A percentile compares a stretch with the other conserved stretches of the same genome.
These are phyloP conservation scores for Urosaurus nigricauda DNA, from an alignment of 2,797 vertebrate species.

Conservation along the genomic window DNA sequence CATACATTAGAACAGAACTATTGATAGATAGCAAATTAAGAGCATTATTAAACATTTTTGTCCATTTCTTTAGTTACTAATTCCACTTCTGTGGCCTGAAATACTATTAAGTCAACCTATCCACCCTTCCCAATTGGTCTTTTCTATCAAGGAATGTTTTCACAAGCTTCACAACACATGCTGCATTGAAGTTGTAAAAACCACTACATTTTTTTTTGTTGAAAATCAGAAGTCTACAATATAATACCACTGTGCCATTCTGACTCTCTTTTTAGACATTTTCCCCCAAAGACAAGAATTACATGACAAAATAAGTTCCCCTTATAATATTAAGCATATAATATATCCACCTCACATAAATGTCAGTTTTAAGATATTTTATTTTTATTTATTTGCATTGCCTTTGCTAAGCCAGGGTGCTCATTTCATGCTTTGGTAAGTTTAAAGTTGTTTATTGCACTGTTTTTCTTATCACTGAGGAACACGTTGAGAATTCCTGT, in stretches of 20 bases:
- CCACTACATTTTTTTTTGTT: background rate
- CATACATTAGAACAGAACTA: background rate
- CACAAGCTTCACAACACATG: background rate
- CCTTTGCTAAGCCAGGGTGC: slow-evolving; percentile 59
- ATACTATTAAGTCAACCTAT: background rate
- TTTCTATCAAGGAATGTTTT: rapidly evolving
- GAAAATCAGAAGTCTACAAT: background rate
- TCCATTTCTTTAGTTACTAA: background rate
- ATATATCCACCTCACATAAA: slow-evolving; percentile 49
- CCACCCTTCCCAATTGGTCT: background rate
- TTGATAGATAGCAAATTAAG: background rate
- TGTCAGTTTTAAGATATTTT: slow-evolving; percentile 36
- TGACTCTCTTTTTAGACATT: background rate
- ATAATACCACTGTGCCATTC: background rate
- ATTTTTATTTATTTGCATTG: slow-evolving; percentile 63
- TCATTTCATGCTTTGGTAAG: slow-evolving; percentile 66
- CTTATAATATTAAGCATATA: slow-evolving; percentile 26
- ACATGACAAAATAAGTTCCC: slow-evolving; percentile 13
- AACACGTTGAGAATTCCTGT: slow-evolving; percentile 68
- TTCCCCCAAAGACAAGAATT: slow-evolving; percentile 5
- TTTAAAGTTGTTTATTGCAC: slow-evolving; percentile 68
- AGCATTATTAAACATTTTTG: background rate
- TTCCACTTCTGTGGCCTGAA: background rate
- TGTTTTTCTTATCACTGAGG: slow-evolving; percentile 71
- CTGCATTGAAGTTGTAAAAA: background rate